phyloP scores from a whole-genome alignment of 2,888 invertebrate species.

The Cybosia mesomella region DNA sequence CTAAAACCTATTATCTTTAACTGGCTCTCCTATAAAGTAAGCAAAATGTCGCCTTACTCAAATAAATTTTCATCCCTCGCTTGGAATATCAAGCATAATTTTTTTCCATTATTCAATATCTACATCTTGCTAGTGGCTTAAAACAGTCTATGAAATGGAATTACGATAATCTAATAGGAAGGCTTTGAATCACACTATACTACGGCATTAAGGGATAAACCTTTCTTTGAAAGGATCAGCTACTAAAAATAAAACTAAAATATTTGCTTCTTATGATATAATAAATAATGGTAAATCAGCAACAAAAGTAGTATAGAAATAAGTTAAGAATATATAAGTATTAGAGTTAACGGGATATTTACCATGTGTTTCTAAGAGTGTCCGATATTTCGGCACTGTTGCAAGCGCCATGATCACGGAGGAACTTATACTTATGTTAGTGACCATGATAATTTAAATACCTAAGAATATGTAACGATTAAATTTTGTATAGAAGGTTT shows the following conservation, averaged over 20 bases:
- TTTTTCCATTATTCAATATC: background rate
- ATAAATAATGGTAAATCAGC: too few species aligned
- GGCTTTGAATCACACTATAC: background rate
- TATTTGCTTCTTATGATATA: background rate
- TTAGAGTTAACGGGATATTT: too few species aligned
- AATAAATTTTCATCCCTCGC: background rate
- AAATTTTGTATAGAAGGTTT: too few species aligned
- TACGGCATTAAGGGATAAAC: background rate
- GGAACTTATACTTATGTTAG: too few species aligned
- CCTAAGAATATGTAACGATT: too few species aligned
- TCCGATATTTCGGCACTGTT: too few species aligned
- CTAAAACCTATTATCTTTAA: background rate
- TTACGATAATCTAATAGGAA: background rate
- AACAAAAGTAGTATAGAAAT: too few species aligned
- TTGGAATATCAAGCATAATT: background rate
- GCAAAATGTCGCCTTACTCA: background rate
- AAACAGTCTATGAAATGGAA: background rate
- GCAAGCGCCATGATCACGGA: too few species aligned
- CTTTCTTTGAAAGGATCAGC: background rate
- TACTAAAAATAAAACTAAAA: background rate
- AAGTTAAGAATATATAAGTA: too few species aligned
- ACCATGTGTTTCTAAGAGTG: too few species aligned
- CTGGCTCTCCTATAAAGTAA: background rate
- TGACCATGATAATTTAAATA: too few species aligned
- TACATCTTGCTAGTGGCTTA: background rate